These are phyloP conservation scores for Phrynocephalus versicolor DNA, from an alignment of 2,113 vertebrate species.

Conservation along the genomic window DNA sequence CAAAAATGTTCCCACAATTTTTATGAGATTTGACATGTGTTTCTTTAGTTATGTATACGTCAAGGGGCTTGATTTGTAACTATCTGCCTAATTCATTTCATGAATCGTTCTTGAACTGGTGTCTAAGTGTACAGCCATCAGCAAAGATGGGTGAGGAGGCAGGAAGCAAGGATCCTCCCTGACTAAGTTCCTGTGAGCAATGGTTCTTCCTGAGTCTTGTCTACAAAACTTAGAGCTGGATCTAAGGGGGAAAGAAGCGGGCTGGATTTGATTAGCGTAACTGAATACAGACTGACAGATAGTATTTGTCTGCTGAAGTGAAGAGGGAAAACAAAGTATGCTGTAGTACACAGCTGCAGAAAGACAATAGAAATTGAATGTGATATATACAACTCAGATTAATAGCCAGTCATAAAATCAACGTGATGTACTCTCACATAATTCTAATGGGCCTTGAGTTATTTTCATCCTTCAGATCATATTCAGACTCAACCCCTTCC, in stretches of 20 bases:
- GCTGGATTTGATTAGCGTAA: conserved; percentile 27
- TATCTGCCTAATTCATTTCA: too few species aligned
- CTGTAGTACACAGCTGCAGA: background rate
- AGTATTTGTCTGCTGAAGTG: conserved; percentile 3
- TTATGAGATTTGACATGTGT: too few species aligned
- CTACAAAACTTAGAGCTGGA: background rate
- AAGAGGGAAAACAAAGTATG: conserved; percentile 5
- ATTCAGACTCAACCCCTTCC: background rate
- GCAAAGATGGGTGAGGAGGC: background rate
- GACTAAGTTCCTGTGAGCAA: background rate
- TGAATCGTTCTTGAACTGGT: background rate
- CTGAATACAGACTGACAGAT: conserved; percentile 2
- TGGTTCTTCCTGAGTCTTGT: background rate
- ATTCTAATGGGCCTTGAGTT: background rate
- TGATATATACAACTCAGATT: background rate
- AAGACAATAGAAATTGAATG: conserved; percentile 22
- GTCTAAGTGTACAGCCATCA: background rate
- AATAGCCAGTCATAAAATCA: background rate
- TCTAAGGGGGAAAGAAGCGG: background rate
- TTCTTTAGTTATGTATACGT: background rate
- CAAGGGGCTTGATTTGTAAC: background rate
- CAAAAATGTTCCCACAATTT: background rate
- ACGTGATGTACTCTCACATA: background rate
- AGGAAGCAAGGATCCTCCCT: background rate
- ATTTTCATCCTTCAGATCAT: background rate